Conservation (phyloP, 2,888 invertebrate species). For the Horisme vitalbata region DNA sequence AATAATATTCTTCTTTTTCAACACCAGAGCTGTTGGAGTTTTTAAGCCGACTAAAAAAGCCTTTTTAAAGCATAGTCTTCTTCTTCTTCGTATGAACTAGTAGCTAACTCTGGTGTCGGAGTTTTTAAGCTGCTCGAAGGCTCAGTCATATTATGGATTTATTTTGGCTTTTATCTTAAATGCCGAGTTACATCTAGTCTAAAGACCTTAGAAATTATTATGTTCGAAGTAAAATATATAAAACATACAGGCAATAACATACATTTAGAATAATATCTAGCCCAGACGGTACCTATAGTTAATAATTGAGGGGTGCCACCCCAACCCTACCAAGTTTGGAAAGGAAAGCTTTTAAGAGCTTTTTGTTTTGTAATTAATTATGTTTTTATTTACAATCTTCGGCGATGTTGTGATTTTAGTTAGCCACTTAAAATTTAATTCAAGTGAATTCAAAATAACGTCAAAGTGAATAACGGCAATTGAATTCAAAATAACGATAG, state of each 20-base stretch:
- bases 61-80: no score
- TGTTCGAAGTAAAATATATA: constrained; percentile 18
- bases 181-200: constrained; percentile 33
- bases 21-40: no score
- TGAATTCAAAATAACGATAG: constrained; percentile 10
- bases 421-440: constrained; percentile 18
- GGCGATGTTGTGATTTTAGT: constrained; percentile 50
- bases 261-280: constrained; percentile 66
- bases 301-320: constrained; percentile 71
- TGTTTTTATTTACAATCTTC: constrained; percentile 63
- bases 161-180: constrained; percentile 22
- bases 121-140: no score
- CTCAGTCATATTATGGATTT: no score
- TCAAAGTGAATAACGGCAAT: no score
- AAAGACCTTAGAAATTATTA: constrained; percentile 30
- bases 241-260: constrained; percentile 39
- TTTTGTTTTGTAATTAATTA: constrained; percentile 80
- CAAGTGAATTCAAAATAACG: no score
- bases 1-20: no score
- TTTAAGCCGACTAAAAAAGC: no score
- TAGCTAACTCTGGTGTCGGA: no score
- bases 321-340: constrained; percentile 71
- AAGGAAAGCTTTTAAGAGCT: constrained; percentile 81
- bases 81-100: no score
- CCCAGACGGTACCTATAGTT: constrained; percentile 62